phyloP scores from a whole-genome alignment of 2,888 invertebrate genomes.

The Erebia palarica region DNA sequence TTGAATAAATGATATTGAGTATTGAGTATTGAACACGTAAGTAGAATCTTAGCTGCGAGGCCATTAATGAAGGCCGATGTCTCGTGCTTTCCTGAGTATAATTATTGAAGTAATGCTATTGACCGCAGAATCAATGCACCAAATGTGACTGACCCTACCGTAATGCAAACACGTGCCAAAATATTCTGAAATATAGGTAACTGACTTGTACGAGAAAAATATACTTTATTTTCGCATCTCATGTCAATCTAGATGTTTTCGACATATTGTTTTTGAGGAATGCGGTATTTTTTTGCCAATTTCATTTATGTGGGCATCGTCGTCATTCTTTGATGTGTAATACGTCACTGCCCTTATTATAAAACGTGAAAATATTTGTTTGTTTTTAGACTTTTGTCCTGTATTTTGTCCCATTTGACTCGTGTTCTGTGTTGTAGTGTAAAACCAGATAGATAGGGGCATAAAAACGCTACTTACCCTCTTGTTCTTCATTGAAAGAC shows the following conservation, averaged over 20 bases:
- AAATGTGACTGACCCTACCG: constrained; percentile 22
- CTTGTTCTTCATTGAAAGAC: no score
- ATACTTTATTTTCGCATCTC: constrained; percentile 3
- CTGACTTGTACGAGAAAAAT: constrained; percentile 24
- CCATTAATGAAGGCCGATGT: no score
- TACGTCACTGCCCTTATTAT: not conserved
- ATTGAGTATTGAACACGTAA: no score
- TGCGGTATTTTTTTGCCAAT: not conserved
- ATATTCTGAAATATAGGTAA: constrained; percentile 19
- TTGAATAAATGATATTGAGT: no score
- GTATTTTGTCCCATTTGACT: no score
- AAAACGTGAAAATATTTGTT: not conserved
- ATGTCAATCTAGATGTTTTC: not conserved
- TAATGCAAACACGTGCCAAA: constrained; percentile 12
- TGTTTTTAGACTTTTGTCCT: not conserved
- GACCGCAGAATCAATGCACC: constrained; percentile 11
- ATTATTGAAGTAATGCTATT: not conserved
- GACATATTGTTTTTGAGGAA: constrained; percentile 12
- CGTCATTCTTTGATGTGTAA: not conserved
- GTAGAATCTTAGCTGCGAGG: no score
- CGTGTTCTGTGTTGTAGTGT: no score
- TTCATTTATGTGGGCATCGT: not conserved
- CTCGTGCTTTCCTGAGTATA: no score
- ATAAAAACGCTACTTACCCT: no score
- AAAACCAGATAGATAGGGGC: no score